These are phyloP conservation scores for Epinephelus cyanopodus DNA, from an alignment of 2,113 vertebrate species.

Conservation along the genomic window DNA sequence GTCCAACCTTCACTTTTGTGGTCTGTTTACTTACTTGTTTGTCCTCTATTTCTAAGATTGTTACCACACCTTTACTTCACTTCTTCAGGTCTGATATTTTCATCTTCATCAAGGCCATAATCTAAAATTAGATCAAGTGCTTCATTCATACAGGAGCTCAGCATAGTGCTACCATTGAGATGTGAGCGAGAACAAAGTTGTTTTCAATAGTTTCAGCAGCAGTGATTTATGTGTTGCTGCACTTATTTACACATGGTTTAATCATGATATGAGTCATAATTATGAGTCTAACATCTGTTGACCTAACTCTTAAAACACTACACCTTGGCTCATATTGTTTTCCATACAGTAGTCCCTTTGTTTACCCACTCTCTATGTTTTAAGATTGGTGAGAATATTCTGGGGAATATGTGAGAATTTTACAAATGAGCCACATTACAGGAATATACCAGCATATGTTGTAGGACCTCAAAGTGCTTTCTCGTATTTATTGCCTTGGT, in stretches of 20 bases:
- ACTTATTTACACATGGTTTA: not conserved
- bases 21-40: not conserved
- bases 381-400: not conserved
- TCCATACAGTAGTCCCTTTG: not conserved
- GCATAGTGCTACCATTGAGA: too few relatives aligned
- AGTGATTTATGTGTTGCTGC: not conserved
- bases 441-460: constrained; percentile 13
- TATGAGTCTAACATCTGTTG: not conserved
- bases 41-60: not conserved
- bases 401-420: not conserved
- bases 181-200: not conserved
- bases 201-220: not conserved
- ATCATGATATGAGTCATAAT: not conserved
- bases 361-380: not conserved
- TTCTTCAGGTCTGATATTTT: not conserved
- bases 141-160: not conserved
- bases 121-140: not conserved
- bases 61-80: not conserved
- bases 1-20: not conserved
- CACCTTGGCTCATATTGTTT: not conserved
- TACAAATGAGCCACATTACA: not conserved
- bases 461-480: constrained; percentile 2
- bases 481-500: constrained; percentile 8
- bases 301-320: not conserved
- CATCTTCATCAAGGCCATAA: constrained; percentile 1